Conservation (phyloP, 2,888 invertebrate genomes). For the Marronus borbonicus region DNA sequence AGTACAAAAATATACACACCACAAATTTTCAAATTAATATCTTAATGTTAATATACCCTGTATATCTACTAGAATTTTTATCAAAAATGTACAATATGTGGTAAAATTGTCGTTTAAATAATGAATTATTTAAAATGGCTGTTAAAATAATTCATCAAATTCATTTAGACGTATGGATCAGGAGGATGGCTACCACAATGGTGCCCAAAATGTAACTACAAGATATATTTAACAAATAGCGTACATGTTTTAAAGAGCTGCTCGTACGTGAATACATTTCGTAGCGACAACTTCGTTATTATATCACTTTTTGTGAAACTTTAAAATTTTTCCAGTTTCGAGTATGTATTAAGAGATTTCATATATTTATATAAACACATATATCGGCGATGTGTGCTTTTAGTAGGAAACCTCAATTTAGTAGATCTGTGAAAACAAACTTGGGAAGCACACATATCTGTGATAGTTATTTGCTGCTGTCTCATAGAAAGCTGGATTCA, state of each 20-base stretch:
- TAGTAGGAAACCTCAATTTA: conserved; percentile 3
- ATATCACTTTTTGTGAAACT: not conserved
- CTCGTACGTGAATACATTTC: not conserved
- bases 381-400: conserved; percentile 28
- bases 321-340: not conserved
- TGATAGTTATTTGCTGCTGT: conserved; percentile 22
- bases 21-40: no score
- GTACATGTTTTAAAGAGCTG: conserved; percentile 7
- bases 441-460: conserved; percentile 32
- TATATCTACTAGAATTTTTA: no score
- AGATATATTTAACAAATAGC: no score
- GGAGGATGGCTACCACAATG: no score
- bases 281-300: not conserved
- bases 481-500: conserved; percentile 26
- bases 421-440: conserved; percentile 20
- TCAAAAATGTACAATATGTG: no score
- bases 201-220: no score
- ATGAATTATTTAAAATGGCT: no score
- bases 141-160: no score
- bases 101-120: no score
- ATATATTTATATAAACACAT: conserved; percentile 23
- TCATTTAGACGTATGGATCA: no score
- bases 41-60: no score
- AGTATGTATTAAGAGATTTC: conserved; percentile 3
- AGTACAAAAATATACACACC: no score